Evolutionary conservation across 2,113 vertebrate genomes (phyloP).

Genomic region (Menidia beryllina): DNA sequence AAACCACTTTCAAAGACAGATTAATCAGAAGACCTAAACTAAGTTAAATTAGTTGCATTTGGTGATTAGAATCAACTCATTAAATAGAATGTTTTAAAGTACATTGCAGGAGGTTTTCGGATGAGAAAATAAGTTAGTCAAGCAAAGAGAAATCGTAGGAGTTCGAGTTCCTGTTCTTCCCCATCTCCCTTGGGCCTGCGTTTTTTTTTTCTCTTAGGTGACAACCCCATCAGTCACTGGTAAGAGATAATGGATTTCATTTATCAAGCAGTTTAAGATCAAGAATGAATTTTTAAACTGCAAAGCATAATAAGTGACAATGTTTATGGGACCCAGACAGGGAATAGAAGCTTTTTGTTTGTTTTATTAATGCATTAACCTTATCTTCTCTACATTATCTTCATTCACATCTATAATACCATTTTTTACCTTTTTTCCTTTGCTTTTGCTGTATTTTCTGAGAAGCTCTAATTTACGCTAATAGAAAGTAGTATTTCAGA

Average conservation of each 20-base stretch:
- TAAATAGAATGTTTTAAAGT: not conserved
- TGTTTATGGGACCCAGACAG: not conserved
- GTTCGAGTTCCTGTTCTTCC: slow-evolving; percentile 14
- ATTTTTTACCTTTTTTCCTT: not conserved
- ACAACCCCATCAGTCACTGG: slow-evolving; percentile 40
- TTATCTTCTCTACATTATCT: no score
- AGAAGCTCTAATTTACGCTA: not conserved
- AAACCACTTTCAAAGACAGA: not conserved
- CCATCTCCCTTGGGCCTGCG: slow-evolving; percentile 2
- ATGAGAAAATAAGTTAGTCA: slow-evolving; percentile 9
- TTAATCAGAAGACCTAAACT: not conserved
- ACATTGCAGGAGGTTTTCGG: not conserved
- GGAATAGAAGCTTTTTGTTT: no score
- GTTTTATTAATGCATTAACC: no score
- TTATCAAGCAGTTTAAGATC: slow-evolving; percentile 17
- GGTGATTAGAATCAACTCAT: not conserved
- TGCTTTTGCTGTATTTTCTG: slow-evolving; percentile 6
- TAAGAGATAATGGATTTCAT: slow-evolving; percentile 32
- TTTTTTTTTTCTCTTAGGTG: slow-evolving; percentile 15
- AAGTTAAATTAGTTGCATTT: not conserved
- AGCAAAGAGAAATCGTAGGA: not conserved
- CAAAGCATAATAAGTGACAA: not conserved
- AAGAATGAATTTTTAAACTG: not conserved
- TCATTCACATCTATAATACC: not conserved
- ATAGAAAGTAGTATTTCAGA: slow-evolving; percentile 16